Evolutionary conservation across 2,797 vertebrate genomes (phyloP), one percentile per base, ranked within the genome.

Genomic region (Anomalospiza imberbis): DNA sequence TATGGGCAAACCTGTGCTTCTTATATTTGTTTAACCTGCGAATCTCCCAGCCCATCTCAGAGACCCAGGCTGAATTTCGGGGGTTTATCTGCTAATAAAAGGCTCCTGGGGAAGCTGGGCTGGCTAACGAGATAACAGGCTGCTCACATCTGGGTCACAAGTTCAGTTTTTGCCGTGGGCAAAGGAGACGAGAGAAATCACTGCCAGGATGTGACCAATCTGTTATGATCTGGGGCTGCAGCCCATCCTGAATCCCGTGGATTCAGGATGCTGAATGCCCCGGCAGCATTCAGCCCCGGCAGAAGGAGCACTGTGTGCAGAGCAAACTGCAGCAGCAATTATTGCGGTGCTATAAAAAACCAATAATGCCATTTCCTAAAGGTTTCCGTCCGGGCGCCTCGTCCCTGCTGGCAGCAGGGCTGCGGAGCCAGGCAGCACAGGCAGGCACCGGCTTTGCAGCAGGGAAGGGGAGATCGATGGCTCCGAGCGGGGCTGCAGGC

Each of bases 91-190:
- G 68, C 65, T 71, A 38, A 63, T 17, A 61, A 67, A 48, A 74
- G 79, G 80, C 73, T 94, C 36, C 85, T 25, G 66, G 71, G 89
- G 87, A 61, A 76, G 75, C 62, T 51, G 7, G 22, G 89, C 19
- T 76, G 91, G 71, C 47, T 91, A 48, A 92, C 31, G 26, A 87
- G 92, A 60, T 70, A 85, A 91, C 84, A 71, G 88, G 62, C 88
- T 79, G 94, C 71, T 92, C 87, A 48, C 91, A 94, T 76, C 87
- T 96, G 89, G 94, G 95, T 94, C 96, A 93, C 86, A 89, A 94
- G 91, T 93, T 95, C 92, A 93, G 87, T 14, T 87, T 89, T 87
- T 55, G 91, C 94, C 68, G 2, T 10, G 12, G 84, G 94, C 95
- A 70, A 70, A 88, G 77, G 66, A 93, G 91, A 74, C 34, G 74